phyloP scores from a whole-genome alignment of 2,797 vertebrate genomes.

The Varecia variegata region DNA sequence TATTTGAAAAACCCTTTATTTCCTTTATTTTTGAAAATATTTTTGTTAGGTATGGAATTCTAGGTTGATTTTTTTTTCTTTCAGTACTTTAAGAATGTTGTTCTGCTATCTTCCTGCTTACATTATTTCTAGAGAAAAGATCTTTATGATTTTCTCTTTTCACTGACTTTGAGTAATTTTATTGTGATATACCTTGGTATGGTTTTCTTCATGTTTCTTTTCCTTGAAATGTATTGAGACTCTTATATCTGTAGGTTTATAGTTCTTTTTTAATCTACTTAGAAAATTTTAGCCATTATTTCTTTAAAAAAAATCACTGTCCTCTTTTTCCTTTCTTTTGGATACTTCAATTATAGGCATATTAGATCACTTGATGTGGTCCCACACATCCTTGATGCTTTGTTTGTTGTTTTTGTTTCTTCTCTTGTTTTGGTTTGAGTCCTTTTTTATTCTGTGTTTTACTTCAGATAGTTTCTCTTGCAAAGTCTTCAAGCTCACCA shows the following conservation, averaged over 20 bases:
- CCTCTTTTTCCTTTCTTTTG: not conserved
- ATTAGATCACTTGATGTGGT: not conserved
- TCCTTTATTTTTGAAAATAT: not conserved
- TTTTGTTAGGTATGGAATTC: not conserved
- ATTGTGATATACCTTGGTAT: not conserved
- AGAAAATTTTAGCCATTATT: not conserved
- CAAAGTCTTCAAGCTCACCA: not conserved
- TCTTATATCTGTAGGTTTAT: not conserved
- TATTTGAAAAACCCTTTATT: not conserved
- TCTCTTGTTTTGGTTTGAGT: not conserved
- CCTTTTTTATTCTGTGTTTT: not conserved
- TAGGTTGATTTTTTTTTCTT: not conserved
- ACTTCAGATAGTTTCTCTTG: not conserved
- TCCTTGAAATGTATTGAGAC: not conserved
- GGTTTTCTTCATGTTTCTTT: not conserved
- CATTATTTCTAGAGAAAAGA: not conserved
- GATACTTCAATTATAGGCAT: not conserved
- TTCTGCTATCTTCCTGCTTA: not conserved
- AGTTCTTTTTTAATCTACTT: not conserved
- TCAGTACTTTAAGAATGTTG: not conserved
- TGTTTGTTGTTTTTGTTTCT: not conserved
- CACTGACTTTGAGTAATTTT: not conserved
- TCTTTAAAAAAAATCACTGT: not conserved
- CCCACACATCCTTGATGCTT: not conserved
- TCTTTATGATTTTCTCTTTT: not conserved